These are phyloP conservation scores for Colaptes auratus DNA, from an alignment of 2,113 vertebrate genomes.

Conservation along the genomic window DNA sequence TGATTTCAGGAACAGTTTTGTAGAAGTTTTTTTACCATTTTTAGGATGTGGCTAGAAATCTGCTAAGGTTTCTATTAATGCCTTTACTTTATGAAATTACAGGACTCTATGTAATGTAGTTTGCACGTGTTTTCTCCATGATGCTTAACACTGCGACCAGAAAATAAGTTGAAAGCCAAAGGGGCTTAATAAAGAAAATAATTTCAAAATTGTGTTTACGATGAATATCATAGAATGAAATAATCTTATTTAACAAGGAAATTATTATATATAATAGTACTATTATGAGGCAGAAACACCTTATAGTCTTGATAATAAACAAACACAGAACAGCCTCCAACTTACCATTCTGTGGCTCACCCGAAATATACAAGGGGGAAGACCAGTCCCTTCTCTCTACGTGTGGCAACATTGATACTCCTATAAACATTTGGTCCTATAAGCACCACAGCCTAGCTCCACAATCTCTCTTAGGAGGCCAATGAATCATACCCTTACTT, in stretches of 20 bases:
- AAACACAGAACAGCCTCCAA: not conserved
- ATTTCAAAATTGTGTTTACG: not conserved
- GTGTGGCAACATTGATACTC: not conserved
- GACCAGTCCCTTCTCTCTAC: rapidly evolving
- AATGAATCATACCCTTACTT: not conserved
- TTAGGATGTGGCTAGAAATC: not conserved
- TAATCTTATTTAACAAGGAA: not conserved
- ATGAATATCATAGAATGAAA: not conserved
- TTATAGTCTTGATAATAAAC: not conserved
- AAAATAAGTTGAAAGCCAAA: not conserved
- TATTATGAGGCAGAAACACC: not conserved
- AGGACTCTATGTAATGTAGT: not conserved
- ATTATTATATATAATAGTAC: not conserved
- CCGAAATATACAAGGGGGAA: not conserved
- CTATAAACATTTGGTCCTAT: not conserved
- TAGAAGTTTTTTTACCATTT: not conserved
- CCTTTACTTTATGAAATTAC: not conserved
- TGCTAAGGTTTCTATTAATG: not conserved
- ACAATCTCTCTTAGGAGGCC: not conserved
- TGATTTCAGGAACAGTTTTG: not conserved
- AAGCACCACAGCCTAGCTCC: not conserved
- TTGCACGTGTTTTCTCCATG: not conserved
- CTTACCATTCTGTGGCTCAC: not conserved
- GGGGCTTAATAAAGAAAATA: not conserved
- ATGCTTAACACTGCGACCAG: not conserved